These are phyloP conservation scores for Toxotes lorentzi DNA, from an alignment of 2,797 vertebrate genomes.

Conservation along the genomic window DNA sequence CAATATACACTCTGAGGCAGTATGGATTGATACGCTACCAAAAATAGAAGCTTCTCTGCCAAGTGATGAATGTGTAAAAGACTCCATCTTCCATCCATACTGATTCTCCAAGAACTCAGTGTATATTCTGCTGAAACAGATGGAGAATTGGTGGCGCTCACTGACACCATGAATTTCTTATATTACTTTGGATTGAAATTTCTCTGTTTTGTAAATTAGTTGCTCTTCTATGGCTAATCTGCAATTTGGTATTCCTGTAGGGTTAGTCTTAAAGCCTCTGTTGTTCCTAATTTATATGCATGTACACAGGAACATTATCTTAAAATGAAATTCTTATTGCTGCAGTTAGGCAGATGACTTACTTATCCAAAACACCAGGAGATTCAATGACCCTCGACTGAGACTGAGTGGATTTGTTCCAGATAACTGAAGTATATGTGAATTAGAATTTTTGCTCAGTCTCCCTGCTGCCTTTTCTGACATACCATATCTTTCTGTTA, in stretches of 20 bases:
- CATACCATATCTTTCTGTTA: neutral
- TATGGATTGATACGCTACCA: neutral
- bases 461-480: neutral
- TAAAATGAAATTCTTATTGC: constrained; percentile 12
- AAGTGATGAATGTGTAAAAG: neutral
- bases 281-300: constrained; percentile 12
- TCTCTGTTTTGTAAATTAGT: neutral
- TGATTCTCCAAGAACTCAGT: constrained; percentile 5
- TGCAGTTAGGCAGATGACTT: neutral
- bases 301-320: neutral
- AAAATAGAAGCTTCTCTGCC: constrained; percentile 9
- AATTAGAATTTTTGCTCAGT: constrained; percentile 7
- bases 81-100: neutral
- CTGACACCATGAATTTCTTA: neutral
- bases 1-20: neutral
- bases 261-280: rapidly evolving
- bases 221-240: neutral
- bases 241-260: neutral
- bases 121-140: constrained; percentile 3
- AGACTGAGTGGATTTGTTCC: constrained; percentile 13
- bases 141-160: neutral
- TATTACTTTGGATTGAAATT: constrained; percentile 8
- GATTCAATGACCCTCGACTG: neutral
- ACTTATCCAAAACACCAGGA: neutral
- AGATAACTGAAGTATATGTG: neutral